Conservation (phyloP, 1,140 invertebrate genomes). For the Aphis gossypii region DNA sequence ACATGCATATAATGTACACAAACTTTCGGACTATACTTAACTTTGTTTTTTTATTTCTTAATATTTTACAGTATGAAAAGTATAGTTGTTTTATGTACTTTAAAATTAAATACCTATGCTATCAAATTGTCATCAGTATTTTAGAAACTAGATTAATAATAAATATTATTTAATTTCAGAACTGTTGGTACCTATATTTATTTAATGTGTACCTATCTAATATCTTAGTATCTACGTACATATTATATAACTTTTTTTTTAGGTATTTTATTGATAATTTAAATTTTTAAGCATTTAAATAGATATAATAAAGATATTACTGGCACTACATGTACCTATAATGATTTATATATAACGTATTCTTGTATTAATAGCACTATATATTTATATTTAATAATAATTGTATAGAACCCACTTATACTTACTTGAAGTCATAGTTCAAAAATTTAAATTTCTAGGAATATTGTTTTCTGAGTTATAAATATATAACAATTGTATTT, state of each 20-base stretch:
- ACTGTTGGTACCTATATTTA: not conserved
- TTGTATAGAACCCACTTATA: not conserved
- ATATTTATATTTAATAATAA: not conserved
- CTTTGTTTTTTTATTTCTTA: not conserved
- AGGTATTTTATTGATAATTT: not conserved
- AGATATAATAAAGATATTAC: not conserved
- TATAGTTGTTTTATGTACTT: not conserved
- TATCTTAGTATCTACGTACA: too few species aligned
- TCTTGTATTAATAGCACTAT: not conserved
- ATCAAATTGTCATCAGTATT: not conserved
- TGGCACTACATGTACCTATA: not conserved
- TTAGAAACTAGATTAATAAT: not conserved
- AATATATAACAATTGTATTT: not conserved
- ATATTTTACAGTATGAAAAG: not conserved
- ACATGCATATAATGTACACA: not conserved
- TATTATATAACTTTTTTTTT: too few species aligned
- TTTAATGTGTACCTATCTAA: not conserved
- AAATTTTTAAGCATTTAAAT: not conserved
- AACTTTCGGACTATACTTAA: not conserved
- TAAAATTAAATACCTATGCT: not conserved
- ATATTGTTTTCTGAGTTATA: not conserved
- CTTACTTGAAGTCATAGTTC: not conserved
- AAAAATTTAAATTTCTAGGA: not conserved
- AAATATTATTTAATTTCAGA: not conserved
- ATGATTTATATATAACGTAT: not conserved